phyloP scores from a whole-genome alignment of 1,140 invertebrate species.

The Chrysomallon squamiferum region DNA sequence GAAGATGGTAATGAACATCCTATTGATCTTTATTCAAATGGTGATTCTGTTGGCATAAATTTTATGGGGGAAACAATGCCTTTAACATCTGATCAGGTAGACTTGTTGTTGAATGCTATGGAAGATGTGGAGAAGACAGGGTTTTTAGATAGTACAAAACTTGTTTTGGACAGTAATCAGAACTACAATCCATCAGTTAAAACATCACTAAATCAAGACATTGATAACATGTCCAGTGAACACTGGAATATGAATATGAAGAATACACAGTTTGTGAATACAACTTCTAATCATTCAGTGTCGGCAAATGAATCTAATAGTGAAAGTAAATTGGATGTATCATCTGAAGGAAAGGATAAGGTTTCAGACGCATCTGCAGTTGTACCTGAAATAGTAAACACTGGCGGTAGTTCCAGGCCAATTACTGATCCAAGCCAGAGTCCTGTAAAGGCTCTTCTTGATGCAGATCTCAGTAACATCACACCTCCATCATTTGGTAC shows the following conservation, averaged over 20 bases:
- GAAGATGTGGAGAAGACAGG: conserved; percentile 15
- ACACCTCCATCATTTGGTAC: background rate
- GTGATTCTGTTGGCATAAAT: conserved; percentile 25
- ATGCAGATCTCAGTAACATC: conserved; percentile 3
- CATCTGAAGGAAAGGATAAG: too few species aligned
- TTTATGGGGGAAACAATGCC: conserved; percentile 38
- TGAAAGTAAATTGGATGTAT: too few species aligned
- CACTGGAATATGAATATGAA: too few species aligned
- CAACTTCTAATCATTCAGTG: too few species aligned
- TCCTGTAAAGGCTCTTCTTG: conserved; percentile 11
- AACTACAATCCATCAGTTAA: conserved; percentile 1
- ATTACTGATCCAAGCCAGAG: conserved; percentile 1
- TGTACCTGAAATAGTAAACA: too few species aligned
- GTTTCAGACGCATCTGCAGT: too few species aligned
- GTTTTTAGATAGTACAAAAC: background rate
- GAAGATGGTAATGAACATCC: conserved; percentile 6
- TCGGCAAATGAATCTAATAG: too few species aligned
- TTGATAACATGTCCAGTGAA: too few species aligned
- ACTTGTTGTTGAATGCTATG: conserved; percentile 22
- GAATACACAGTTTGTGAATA: too few species aligned
- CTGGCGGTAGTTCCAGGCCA: background rate
- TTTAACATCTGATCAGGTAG: conserved; percentile 51
- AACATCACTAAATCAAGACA: too few species aligned
- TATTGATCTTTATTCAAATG: conserved; percentile 24
- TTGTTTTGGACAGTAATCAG: conserved; percentile 11